A percentile compares a stretch with the other conserved stretches of the same genome.
Conservation (phyloP, 2,797 vertebrate species). For the Tarsius wallacei region DNA sequence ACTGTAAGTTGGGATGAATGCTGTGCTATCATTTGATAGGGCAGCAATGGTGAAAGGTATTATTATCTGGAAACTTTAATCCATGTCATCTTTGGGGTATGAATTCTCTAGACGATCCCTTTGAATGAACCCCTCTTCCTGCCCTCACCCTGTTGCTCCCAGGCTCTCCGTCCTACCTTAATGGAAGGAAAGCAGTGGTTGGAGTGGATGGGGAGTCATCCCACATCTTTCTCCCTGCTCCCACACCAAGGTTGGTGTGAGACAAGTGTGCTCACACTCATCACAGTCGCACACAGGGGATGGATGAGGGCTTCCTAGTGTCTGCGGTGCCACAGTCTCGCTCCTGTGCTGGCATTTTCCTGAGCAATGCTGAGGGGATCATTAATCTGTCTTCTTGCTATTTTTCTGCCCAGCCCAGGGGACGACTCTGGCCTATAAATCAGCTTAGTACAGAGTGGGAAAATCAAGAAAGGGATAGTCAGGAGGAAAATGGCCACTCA, state of each 20-base stretch:
- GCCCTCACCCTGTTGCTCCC: neutral
- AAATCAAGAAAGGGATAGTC: constrained; percentile 71
- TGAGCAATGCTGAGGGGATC: constrained; percentile 74
- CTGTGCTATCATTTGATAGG: neutral
- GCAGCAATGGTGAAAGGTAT: neutral
- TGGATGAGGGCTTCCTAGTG: neutral
- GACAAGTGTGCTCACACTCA: accelerated
- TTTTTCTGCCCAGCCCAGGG: constrained; percentile 83
- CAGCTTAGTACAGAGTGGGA: constrained; percentile 55
- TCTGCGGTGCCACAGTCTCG: neutral
- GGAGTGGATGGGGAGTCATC: neutral
- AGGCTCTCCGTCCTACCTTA: neutral
- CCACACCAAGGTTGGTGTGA: neutral
- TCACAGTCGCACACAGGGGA: accelerated
- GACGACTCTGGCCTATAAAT: constrained; percentile 81
- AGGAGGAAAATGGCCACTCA: constrained; percentile 58
- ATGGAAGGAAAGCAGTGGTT: neutral
- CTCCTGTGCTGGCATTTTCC: constrained; percentile 72
- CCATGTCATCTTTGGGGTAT: neutral
- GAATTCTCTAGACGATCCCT: neutral
- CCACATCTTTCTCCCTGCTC: neutral
- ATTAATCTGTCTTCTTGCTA: constrained; percentile 85
- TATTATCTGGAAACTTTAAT: neutral
- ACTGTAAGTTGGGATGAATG: neutral
- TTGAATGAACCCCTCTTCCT: neutral